Base-by-base conservation (phyloP, 2,797 vertebrate genomes). In the Sebastes kiyomatsui region DNA sequence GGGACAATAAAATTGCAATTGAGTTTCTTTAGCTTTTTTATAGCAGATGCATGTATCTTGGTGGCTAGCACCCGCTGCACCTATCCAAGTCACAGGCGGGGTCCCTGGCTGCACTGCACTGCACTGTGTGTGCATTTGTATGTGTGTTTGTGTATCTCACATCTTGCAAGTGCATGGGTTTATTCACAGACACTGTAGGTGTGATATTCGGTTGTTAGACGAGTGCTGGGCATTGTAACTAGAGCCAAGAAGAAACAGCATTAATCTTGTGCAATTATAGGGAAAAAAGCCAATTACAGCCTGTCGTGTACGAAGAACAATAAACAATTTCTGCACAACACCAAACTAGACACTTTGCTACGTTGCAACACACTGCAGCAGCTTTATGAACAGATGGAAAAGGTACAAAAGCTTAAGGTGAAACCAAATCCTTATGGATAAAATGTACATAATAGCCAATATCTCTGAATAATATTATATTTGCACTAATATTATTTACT, bases 1-100 rank as follows among this genome's bases (percentile, higher is more conserved):
- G 88, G 96, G 96, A 99, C 98, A 99, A 99, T 99, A 99, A 99
- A 99, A 99, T 97, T 98, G 98, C 98, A 99, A 99, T 99, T 98
- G 98, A 99, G 98, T 99, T 99, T 99, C 98, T 98, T 97, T 97
- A 96, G 97, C 96, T 97, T 97, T 98, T 97, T 97, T 95, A 97
- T 97, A 98, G 97, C 96, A 97, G 96, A 97, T 96, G 96, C 97
- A 97, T 97, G 96, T 95, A 97, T 97, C 97, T 96, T 95, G 96
- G 96, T 96, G 95, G 95, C 95, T 93, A 94, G 96, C 77, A 94
- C 91, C 94, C 89, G 87, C 93, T 94, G 96, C 95, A 95, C 85
- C 95, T 91, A 95, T 95, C 93, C 90, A 91, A 95, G 95, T 96
- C 94, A 82, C 79, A 89, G 90, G 42, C 75, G 12, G 79, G 72